A percentile compares a stretch with the other conserved stretches of the same genome.
phyloP scores from a whole-genome alignment of 2,113 vertebrate species.

The Macaca fascicularis region T2T-MFA8v1.1 NC_088379.1:22613501-22614000 shows the following conservation, averaged over 20 bases:
- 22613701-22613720: not conserved
- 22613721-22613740: not conserved
- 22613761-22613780: not conserved
- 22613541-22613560: not conserved
- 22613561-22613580: not conserved
- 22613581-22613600: conserved; percentile 8
- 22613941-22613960: not conserved
- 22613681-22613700: conserved; percentile 41
- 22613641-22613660: conserved; percentile 3
- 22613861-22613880: not conserved
- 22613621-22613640: not conserved
- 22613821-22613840: not conserved
- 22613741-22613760: not conserved
- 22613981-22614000: not conserved
- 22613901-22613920: not conserved
- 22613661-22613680: conserved; percentile 43
- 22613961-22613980: not conserved
- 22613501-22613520: not conserved
- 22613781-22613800: not conserved
- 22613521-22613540: not conserved
- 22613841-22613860: not conserved
- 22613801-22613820: not conserved
- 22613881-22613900: not conserved
- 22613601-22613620: conserved; percentile 16
- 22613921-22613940: not conserved